phyloP scores from a whole-genome alignment of 2,797 vertebrate species.

The Clarias fuscus region DNA sequence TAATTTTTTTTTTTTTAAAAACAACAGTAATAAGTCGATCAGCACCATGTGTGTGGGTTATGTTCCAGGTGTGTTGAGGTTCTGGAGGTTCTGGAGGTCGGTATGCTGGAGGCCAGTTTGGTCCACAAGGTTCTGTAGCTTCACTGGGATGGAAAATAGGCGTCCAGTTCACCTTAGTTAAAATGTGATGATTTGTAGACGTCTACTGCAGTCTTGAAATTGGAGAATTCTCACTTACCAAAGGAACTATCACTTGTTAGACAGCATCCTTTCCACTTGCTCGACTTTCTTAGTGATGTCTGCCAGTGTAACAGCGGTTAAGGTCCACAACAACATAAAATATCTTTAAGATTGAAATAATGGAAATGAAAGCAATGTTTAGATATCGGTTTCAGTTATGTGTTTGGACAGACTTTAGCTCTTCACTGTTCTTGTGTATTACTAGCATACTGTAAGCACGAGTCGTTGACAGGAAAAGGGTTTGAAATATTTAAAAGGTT shows the following conservation, averaged over 20 bases:
- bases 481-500: no score
- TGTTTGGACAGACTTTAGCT: background rate
- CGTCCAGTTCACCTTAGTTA: constrained; percentile 52
- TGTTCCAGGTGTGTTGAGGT: background rate
- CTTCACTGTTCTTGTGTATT: background rate
- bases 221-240: constrained; percentile 55
- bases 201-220: constrained; percentile 10
- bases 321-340: constrained; percentile 48
- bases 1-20: no score
- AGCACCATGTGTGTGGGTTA: background rate
- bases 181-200: constrained; percentile 13
- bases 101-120: background rate
- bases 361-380: background rate
- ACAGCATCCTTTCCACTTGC: constrained; percentile 69
- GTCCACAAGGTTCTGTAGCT: background rate
- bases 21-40: background rate
- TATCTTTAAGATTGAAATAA: background rate
- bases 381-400: background rate
- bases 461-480: no score
- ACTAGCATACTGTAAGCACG: background rate
- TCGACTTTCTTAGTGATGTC: constrained; percentile 71
- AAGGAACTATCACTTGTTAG: constrained; percentile 50
- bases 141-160: background rate
- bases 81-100: background rate
- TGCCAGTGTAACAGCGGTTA: constrained; percentile 70